phyloP scores from a whole-genome alignment of 1,140 invertebrate genomes.

The Temnothorax longispinosus region DNA sequence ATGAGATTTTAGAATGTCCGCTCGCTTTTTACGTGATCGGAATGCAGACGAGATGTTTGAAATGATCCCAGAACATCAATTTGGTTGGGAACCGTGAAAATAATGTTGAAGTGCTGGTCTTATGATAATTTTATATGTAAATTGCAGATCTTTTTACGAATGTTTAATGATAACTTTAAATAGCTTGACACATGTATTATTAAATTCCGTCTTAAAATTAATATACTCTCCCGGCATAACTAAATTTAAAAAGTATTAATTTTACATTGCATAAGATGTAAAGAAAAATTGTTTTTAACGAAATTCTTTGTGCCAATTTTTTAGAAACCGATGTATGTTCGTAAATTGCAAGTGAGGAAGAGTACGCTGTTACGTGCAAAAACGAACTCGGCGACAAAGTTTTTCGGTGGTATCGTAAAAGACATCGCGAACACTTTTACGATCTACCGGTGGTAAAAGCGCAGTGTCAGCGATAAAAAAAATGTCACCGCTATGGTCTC shows the following conservation, averaged over 20 bases:
- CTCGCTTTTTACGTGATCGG: constrained; percentile 29
- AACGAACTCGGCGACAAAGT: constrained; percentile 37
- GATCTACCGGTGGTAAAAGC: constrained; percentile 4
- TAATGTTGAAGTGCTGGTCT: too few relatives aligned
- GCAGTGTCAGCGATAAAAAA: constrained; percentile 13
- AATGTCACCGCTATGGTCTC: constrained; percentile 4
- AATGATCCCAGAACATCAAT: background rate
- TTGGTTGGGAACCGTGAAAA: too few relatives aligned
- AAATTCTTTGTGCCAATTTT: constrained; percentile 1
- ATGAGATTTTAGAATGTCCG: constrained; percentile 23
- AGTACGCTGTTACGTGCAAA: constrained; percentile 29
- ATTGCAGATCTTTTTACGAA: background rate
- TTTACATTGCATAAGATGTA: background rate
- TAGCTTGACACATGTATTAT: background rate
- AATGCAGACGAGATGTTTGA: background rate
- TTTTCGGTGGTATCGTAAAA: constrained; percentile 49
- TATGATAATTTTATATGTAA: background rate
- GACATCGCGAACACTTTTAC: constrained; percentile 30
- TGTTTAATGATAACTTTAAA: background rate
- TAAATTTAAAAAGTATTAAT: background rate
- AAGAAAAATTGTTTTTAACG: background rate
- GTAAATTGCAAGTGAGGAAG: constrained; percentile 33
- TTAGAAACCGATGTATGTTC: background rate
- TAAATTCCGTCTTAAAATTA: background rate
- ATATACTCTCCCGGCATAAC: background rate